A percentile compares a stretch with the other conserved stretches of the same genome.
Conservation (phyloP, 2,888 invertebrate genomes). For the Plebejus argus region DNA sequence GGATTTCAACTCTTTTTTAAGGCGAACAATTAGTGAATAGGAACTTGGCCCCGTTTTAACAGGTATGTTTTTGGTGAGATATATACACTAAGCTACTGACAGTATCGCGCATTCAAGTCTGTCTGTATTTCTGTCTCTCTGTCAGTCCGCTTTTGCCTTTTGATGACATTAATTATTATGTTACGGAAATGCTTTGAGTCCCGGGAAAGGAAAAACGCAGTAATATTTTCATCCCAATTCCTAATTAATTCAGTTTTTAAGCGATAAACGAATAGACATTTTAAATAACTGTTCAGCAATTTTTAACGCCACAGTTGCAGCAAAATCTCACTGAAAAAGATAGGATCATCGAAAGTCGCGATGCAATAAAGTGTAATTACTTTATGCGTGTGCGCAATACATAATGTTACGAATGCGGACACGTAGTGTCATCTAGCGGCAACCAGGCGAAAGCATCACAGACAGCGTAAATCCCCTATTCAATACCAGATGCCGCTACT, state of each 20-base stretch:
- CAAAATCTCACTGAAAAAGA: background rate
- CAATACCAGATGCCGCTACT: too few species aligned
- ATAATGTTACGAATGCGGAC: too few species aligned
- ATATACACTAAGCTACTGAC: too few species aligned
- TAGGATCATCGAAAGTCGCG: background rate
- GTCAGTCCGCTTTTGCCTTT: too few species aligned
- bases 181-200: background rate
- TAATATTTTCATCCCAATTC: background rate
- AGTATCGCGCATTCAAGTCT: background rate
- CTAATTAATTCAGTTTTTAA: background rate
- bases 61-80: too few species aligned
- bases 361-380: constrained; percentile 19
- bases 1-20: too few species aligned
- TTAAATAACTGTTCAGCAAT: background rate
- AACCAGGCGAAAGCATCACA: too few species aligned
- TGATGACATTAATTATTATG: background rate
- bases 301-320: background rate
- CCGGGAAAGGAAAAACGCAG: background rate
- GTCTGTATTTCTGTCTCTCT: background rate
- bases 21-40: too few species aligned
- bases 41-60: too few species aligned
- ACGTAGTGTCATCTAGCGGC: too few species aligned
- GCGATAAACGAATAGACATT: background rate
- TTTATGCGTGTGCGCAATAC: constrained; percentile 36
- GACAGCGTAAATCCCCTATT: too few species aligned